Evolutionary conservation across 1,140 invertebrate species (phyloP).

Genomic region (Microvelia longipes): DNA sequence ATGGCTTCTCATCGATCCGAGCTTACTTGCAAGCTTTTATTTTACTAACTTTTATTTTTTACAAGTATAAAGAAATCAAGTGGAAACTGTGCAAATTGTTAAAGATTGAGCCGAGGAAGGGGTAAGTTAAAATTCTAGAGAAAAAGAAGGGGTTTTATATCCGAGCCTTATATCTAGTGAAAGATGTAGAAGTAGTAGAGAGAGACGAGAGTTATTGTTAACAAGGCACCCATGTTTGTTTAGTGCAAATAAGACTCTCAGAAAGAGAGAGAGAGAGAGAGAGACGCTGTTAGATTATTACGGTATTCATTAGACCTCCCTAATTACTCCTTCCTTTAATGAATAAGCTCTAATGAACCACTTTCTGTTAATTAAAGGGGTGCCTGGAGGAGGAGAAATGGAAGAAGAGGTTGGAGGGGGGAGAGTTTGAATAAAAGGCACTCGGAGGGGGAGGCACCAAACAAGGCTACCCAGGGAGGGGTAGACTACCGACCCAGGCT

Average conservation of each 20-base stretch:
- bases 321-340: constrained; percentile 74
- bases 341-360: constrained; percentile 74
- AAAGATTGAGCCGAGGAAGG: too few species aligned
- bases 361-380: constrained; percentile 68
- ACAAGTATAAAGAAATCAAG: too few species aligned
- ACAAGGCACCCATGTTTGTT: constrained; percentile 10
- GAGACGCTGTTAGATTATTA: constrained; percentile 17
- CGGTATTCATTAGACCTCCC: constrained; percentile 59
- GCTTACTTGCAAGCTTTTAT: too few species aligned
- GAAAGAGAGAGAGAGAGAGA: constrained; percentile 6
- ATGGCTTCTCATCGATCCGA: too few species aligned
- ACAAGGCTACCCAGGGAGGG: constrained; percentile 6
- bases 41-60: too few species aligned
- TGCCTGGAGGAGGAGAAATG: not conserved
- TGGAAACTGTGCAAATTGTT: too few species aligned
- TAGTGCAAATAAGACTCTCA: constrained; percentile 9
- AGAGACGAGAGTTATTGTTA: constrained; percentile 7
- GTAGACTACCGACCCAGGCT: constrained; percentile 2
- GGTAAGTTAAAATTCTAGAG: too few species aligned
- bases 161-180: too few species aligned
- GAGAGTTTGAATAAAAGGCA: constrained; percentile 3
- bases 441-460: constrained; percentile 1
- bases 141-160: too few species aligned
- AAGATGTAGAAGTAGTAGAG: not conserved
- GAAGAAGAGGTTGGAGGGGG: constrained; percentile 2